These are phyloP conservation scores for Rallus limicola DNA, from an alignment of 2,113 vertebrate species.

Conservation along the genomic window DNA sequence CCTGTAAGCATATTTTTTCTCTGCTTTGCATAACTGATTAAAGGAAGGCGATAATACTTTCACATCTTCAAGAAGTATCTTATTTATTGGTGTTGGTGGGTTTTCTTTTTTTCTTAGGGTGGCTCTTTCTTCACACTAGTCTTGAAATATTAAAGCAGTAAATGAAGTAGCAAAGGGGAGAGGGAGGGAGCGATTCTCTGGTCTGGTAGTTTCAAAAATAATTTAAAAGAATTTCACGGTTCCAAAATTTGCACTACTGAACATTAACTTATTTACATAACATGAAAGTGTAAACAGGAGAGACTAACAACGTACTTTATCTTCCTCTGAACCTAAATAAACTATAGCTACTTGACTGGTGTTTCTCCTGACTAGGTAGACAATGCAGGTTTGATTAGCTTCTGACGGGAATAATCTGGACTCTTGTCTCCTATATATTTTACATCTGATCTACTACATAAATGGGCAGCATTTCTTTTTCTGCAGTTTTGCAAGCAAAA, in stretches of 20 bases:
- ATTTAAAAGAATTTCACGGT: background rate
- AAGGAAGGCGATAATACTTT: background rate
- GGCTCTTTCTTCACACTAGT: background rate
- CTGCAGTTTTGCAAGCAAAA: background rate
- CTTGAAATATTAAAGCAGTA: background rate
- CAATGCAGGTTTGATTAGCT: background rate
- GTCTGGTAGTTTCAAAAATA: background rate
- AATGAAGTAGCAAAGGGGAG: background rate
- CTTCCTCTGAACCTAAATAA: background rate
- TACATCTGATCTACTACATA: background rate
- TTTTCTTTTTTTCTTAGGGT: background rate
- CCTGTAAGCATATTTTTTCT: background rate
- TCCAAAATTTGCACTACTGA: background rate
- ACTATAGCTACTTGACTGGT: background rate
- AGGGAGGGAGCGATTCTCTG: background rate
- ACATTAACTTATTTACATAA: background rate
- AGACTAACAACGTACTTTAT: background rate
- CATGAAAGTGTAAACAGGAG: background rate
- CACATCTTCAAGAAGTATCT: background rate
- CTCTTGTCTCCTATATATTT: rapidly evolving
- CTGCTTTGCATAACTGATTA: background rate
- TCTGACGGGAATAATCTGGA: background rate
- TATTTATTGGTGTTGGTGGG: background rate
- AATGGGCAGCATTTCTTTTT: background rate
- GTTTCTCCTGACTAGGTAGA: background rate